Evolutionary conservation across 2,888 invertebrate species (phyloP), one percentile per base, ranked within the genome.

Genomic region (Chalcosyrphus nemorum): DNA sequence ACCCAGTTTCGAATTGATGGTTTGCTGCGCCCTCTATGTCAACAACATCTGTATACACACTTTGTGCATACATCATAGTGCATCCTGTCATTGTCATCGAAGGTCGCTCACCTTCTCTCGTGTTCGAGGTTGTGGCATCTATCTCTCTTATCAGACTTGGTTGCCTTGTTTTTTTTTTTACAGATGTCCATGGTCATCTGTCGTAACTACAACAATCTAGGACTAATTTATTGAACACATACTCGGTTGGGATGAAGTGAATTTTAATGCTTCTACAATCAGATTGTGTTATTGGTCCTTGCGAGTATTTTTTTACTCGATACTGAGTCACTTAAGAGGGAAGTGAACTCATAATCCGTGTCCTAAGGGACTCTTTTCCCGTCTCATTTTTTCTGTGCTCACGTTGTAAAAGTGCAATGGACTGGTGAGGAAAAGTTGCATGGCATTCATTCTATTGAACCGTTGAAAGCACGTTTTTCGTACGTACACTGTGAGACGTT

Each of bases 1-100:
- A 84, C 84, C 84, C 35, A 84, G 80, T 75, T 84, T 72, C 17
- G 13, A 75, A 59, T 70, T 70, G 84, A 84, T 72, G 54, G 74
- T 54, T 65, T 57, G 74, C 74, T 75, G 80, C 68, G 47, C 77
- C 78, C 45, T 82, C 61, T 65, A 15, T 27, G 15, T 38, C 56
- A 56, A 57, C 72, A 74, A 65, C 50, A n/a, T n/a, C n/a, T n/a
- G n/a, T 21, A 61, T 56, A 41, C 52, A 17, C 63, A 47, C 54
- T n/a, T 17, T 7, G 61, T 66, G 29, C 21, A 59, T 41, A 59
- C 43, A 68, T 45, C 65, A 45, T 56, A 24, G 19, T 43, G 52
- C 52, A 70, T 54, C 47, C 32, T 43, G 56, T 43, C 71, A 66
- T 35, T 65, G 57, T 52, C 57, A 70, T 13, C 68, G 74, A 84